Percentiles rank a stretch among this genome's conserved stretches.
Conservation (phyloP, 2,113 vertebrate species). For the Megatriorchis doriae region DNA sequence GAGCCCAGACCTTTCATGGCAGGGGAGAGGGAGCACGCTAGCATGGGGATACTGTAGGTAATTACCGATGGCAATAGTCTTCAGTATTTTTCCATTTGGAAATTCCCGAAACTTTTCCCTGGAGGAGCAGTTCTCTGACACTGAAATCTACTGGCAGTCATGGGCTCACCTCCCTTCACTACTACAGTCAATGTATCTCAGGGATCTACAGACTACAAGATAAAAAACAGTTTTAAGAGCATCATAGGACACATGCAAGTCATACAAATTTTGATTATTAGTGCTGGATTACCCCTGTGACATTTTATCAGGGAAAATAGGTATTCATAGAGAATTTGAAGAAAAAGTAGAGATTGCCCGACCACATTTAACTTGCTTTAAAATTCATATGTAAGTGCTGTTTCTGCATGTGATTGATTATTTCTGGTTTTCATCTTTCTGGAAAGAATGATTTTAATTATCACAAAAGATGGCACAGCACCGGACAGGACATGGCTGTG, state of each 20-base stretch:
- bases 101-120: neutral
- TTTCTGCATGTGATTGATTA: neutral
- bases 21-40: neutral
- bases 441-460: neutral
- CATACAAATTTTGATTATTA: neutral
- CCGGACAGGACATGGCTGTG: neutral
- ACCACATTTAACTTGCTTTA: neutral
- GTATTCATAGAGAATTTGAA: neutral
- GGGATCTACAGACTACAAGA: neutral
- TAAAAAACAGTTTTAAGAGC: neutral
- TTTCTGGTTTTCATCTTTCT: neutral
- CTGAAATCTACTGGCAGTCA: neutral
- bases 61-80: rapidly evolving
- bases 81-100: neutral
- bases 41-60: neutral
- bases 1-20: neutral
- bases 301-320: neutral
- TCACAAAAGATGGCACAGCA: neutral
- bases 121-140: neutral
- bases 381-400: neutral
- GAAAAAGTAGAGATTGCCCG: neutral
- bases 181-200: neutral
- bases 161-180: neutral
- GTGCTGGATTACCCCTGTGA: neutral
- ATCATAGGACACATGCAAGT: neutral